Conservation (phyloP, 1,140 invertebrate genomes). For the Ectropis grisescens region DNA sequence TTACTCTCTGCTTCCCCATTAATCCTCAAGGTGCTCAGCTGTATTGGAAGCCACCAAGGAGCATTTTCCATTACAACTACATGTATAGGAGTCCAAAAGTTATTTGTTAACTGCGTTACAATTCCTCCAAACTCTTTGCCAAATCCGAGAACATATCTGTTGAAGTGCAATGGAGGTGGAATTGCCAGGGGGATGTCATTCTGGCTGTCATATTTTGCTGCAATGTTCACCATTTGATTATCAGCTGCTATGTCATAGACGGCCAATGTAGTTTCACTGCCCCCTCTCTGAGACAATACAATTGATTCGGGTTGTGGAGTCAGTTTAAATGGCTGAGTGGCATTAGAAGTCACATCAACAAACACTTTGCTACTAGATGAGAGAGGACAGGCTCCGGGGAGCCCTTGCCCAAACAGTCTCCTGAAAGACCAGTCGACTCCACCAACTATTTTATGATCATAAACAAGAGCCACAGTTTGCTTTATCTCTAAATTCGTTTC, state of each 20-base stretch:
- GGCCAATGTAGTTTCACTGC: slow-evolving; percentile 74
- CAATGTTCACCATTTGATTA: slow-evolving; percentile 78
- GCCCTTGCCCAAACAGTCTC: slow-evolving; percentile 87
- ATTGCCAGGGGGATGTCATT: slow-evolving; percentile 60
- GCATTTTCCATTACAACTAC: slow-evolving; percentile 84
- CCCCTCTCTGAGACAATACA: slow-evolving; percentile 75
- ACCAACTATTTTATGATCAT: slow-evolving; percentile 80
- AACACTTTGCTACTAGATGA: slow-evolving; percentile 84
- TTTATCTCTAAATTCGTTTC: slow-evolving; percentile 80
- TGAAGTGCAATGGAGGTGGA: slow-evolving; percentile 81
- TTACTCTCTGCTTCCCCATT: slow-evolving; percentile 71
- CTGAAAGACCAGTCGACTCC: slow-evolving; percentile 86
- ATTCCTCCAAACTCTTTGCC: slow-evolving; percentile 90
- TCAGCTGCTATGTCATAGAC: slow-evolving; percentile 76
- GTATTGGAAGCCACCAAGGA: slow-evolving; percentile 95
- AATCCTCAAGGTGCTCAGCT: slow-evolving; percentile 89
- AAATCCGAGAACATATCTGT: slow-evolving; percentile 87
- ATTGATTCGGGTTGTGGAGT: slow-evolving; percentile 71
- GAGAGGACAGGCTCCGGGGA: slow-evolving; percentile 84
- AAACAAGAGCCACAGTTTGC: slow-evolving; percentile 88
- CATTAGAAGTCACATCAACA: slow-evolving; percentile 83
- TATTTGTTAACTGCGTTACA: slow-evolving; percentile 85
- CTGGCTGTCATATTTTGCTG: slow-evolving; percentile 54
- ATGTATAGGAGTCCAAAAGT: slow-evolving; percentile 78
- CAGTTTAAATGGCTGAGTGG: slow-evolving; percentile 71